phyloP scores from a whole-genome alignment of 2,113 vertebrate genomes.

The Rhabdomys dilectus region DNA sequence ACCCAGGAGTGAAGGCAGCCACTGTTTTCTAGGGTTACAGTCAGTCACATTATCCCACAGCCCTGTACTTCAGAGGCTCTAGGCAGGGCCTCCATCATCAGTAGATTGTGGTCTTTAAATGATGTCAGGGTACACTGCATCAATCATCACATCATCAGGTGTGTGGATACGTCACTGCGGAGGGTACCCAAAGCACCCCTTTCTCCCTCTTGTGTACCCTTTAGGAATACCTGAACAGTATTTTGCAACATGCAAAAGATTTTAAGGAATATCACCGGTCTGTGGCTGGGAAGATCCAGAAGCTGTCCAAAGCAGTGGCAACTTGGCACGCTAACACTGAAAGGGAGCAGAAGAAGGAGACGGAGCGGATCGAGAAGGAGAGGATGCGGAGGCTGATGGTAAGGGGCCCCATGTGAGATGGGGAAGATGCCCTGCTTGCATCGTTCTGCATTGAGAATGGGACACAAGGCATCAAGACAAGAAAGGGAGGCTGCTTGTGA shows the following conservation, averaged over 20 bases:
- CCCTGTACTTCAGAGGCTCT: neutral
- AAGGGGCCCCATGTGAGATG: conserved; percentile 67
- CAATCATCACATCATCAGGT: neutral
- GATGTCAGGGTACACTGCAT: neutral
- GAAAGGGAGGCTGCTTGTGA: neutral
- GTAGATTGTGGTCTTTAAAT: neutral
- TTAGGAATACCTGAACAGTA: conserved; percentile 99
- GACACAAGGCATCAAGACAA: neutral
- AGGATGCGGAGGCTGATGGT: conserved; percentile 99
- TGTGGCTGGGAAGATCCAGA: conserved; percentile 97
- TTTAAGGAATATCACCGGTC: conserved; percentile 99
- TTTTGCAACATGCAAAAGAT: conserved; percentile 99
- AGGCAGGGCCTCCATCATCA: neutral
- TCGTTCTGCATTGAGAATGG: neutral
- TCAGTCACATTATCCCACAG: rapidly evolving
- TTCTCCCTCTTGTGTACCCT: conserved; percentile 10
- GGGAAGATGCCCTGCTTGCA: rapidly evolving
- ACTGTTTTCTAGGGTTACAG: neutral
- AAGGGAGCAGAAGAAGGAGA: conserved; percentile 99
- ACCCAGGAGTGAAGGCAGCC: neutral
- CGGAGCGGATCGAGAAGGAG: conserved; percentile 98
- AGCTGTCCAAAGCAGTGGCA: conserved; percentile 95
- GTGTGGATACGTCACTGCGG: neutral
- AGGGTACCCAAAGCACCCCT: neutral
- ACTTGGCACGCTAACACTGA: conserved; percentile 99